Percentiles rank a stretch among this genome's conserved stretches.
phyloP scores from a whole-genome alignment of 2,797 vertebrate genomes.

The Valencia hispanica region DNA sequence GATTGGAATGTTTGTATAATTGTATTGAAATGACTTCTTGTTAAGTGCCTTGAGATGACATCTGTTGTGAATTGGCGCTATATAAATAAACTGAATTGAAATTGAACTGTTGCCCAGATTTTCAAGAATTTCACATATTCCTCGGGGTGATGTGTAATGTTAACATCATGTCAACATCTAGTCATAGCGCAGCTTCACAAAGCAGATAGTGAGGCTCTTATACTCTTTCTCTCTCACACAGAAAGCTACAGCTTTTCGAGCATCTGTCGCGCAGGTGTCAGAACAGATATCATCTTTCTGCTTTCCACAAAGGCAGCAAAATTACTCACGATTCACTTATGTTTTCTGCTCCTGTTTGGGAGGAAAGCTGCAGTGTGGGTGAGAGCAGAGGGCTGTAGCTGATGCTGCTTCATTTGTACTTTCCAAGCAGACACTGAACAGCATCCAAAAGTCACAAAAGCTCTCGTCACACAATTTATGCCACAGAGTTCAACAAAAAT shows the following conservation, averaged over 20 bases:
- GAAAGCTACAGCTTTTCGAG: neutral
- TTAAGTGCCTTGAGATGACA: no score
- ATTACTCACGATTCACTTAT: slow-evolving; percentile 4
- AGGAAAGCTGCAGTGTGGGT: neutral
- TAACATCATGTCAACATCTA: neutral
- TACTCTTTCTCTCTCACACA: neutral
- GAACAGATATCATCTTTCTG: neutral
- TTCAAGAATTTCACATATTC: neutral
- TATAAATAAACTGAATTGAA: no score
- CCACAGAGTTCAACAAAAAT: neutral
- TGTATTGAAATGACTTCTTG: no score
- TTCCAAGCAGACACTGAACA: neutral
- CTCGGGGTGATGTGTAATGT: neutral
- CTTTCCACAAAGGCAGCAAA: neutral
- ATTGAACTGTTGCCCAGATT: neutral
- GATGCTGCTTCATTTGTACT: neutral
- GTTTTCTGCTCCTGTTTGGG: neutral
- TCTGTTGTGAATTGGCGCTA: no score
- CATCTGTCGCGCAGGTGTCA: slow-evolving; percentile 2
- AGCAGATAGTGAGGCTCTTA: neutral
- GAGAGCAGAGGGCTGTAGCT: neutral
- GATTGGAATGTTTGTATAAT: no score
- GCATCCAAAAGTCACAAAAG: neutral
- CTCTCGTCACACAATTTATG: neutral
- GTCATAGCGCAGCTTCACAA: neutral